These are phyloP conservation scores for Charaxes varanes DNA, from an alignment of 1,140 invertebrate genomes.

Conservation along the genomic window DNA sequence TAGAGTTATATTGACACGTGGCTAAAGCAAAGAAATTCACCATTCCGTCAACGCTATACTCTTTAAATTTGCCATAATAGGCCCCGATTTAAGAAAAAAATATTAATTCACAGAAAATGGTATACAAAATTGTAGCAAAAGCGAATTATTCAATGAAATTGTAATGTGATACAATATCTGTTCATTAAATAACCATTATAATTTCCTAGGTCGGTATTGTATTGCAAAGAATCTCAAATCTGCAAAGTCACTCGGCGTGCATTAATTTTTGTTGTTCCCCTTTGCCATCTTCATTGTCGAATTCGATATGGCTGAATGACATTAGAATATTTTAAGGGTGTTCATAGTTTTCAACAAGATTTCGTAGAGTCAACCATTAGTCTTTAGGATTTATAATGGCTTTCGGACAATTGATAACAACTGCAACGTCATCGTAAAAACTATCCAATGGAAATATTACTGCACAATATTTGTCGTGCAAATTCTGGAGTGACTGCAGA, in stretches of 20 bases:
- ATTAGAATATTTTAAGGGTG: slow-evolving; percentile 33
- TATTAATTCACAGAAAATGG: too few relatives aligned
- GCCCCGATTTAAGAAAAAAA: too few relatives aligned
- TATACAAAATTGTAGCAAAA: too few relatives aligned
- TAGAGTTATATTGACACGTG: too few relatives aligned
- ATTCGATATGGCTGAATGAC: slow-evolving; percentile 47
- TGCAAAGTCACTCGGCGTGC: slow-evolving; percentile 34
- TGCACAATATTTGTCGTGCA: too few relatives aligned
- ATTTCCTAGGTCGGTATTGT: slow-evolving; percentile 5
- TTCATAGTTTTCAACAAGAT: slow-evolving; percentile 29
- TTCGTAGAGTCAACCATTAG: slow-evolving; percentile 20
- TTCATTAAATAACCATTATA: slow-evolving; percentile 7
- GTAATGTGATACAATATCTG: neutral
- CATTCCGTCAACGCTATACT: too few relatives aligned
- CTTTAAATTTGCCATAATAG: too few relatives aligned
- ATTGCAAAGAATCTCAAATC: slow-evolving; percentile 11
- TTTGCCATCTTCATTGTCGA: slow-evolving; percentile 22
- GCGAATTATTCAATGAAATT: too few relatives aligned
- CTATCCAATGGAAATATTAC: too few relatives aligned
- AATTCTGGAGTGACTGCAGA: too few relatives aligned
- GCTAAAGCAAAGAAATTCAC: too few relatives aligned
- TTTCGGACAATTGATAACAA: slow-evolving; percentile 11
- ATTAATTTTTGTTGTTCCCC: slow-evolving; percentile 44
- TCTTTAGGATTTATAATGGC: slow-evolving; percentile 12
- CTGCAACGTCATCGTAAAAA: slow-evolving; percentile 12